phyloP scores from a whole-genome alignment of 2,113 vertebrate genomes.

The Anoplopoma fimbria region DNA sequence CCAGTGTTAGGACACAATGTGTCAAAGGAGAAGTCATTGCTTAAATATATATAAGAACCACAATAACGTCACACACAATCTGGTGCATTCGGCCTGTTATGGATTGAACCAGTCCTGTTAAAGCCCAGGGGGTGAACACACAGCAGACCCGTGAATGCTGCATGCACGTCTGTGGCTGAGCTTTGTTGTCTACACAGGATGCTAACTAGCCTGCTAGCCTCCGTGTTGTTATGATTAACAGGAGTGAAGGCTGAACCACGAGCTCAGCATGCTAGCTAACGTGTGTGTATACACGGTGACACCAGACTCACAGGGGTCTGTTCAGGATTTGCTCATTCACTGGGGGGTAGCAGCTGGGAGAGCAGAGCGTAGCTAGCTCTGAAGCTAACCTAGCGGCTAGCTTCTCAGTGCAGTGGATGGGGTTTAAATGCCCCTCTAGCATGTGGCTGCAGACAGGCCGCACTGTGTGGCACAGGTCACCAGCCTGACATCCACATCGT shows the following conservation, averaged over 20 bases:
- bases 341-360: neutral
- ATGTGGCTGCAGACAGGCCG: constrained; percentile 70
- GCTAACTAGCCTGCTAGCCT: constrained; percentile 74
- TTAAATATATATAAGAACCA: neutral
- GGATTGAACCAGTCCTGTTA: neutral
- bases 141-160: neutral
- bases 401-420: constrained; percentile 56
- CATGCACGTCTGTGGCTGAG: constrained; percentile 23
- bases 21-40: constrained; percentile 53
- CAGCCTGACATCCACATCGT: too few species aligned
- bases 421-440: constrained; percentile 80
- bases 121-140: neutral
- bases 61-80: neutral
- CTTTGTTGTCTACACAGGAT: constrained; percentile 72
- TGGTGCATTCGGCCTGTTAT: neutral
- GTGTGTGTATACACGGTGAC: neutral
- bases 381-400: constrained; percentile 66
- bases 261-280: constrained; percentile 17
- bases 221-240: constrained; percentile 79
- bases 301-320: accelerated
- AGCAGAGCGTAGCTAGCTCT: constrained; percentile 8
- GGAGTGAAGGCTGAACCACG: constrained; percentile 71
- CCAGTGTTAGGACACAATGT: constrained; percentile 9
- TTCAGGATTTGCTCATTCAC: neutral
- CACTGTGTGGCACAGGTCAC: too few species aligned